Evolutionary conservation across 2,797 vertebrate species (phyloP).

Genomic region (Aplochiton taeniatus): DNA sequence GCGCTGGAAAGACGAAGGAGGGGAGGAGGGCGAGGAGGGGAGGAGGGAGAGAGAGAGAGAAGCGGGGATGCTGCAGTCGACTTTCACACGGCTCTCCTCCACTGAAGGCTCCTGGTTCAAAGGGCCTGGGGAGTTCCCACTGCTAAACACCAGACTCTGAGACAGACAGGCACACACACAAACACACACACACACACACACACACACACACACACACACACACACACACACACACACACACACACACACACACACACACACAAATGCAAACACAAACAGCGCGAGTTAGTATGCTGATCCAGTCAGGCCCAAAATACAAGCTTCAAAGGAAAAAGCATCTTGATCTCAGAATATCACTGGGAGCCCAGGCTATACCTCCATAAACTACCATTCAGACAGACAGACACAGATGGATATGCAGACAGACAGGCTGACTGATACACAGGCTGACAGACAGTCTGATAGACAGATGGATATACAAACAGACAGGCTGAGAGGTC

Average conservation of each 20-base stretch:
- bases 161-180: slow-evolving; percentile 16
- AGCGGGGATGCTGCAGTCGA: slow-evolving; percentile 57
- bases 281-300: too few relatives aligned
- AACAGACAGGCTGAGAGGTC: neutral
- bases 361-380: too few relatives aligned
- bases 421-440: neutral
- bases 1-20: slow-evolving; percentile 6
- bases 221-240: slow-evolving; percentile 21
- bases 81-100: slow-evolving; percentile 61
- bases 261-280: neutral
- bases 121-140: slow-evolving; percentile 58
- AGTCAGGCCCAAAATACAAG: neutral
- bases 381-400: too few relatives aligned
- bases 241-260: slow-evolving; percentile 11
- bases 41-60: slow-evolving; percentile 57
- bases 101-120: slow-evolving; percentile 58
- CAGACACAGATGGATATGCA: too few relatives aligned
- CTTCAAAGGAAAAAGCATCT: slow-evolving; percentile 15
- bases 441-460: slow-evolving; percentile 60
- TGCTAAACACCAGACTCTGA: slow-evolving; percentile 62
- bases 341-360: neutral
- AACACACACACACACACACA: slow-evolving; percentile 5
- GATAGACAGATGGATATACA: too few relatives aligned
- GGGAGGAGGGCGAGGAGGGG: slow-evolving; percentile 12
- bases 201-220: slow-evolving; percentile 7